Evolutionary conservation across 1,140 invertebrate genomes (phyloP), one percentile per base, ranked within the genome.

Genomic region (Eueides isabella): DNA sequence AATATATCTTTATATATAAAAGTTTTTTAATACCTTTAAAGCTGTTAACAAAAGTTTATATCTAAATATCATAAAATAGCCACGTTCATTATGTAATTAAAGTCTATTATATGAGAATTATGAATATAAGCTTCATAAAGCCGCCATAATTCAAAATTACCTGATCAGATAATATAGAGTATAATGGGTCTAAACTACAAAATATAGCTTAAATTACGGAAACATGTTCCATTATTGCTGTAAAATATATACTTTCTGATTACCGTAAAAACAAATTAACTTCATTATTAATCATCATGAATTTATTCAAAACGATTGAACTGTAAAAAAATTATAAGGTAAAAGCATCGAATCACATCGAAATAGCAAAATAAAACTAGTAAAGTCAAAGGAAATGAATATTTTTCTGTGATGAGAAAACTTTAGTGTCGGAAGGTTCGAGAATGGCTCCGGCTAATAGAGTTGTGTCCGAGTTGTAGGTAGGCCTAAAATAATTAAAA

Each of bases 381-480:
- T 35, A 83, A 79, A 81, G 67, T 44, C 62, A 72, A 76, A 80
- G 77, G 78, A 81, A 81, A 80, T 81, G 41, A 78, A 76, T 71
- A 78, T 81, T 83, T 82, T 68, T 75, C 70, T 66, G 44, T 75
- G 78, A 86, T 84, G 78, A 80, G 77, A 82, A 86, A 83, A 83
- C 72, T 80, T 86, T 74, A 78, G 61, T 69, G 66, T 64, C 69
- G 79, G 79, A 77, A 81, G 61, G 62, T 80, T 77, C 80, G 65
- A 77, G 72, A 76, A 80, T 79, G 72, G 71, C 76, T 77, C 74
- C 62, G 61, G 71, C 70, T 81, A 84, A 84, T 84, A 61, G 77
- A 85, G 78, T 82, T 81, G 80, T 82, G 75, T 76, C 76, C 70
- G 72, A 71, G 70, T 68, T 64, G 73, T 74, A 78, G 76, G 30